phyloP scores from a whole-genome alignment of 2,888 invertebrate species.

The Cynaeus angustus region DNA sequence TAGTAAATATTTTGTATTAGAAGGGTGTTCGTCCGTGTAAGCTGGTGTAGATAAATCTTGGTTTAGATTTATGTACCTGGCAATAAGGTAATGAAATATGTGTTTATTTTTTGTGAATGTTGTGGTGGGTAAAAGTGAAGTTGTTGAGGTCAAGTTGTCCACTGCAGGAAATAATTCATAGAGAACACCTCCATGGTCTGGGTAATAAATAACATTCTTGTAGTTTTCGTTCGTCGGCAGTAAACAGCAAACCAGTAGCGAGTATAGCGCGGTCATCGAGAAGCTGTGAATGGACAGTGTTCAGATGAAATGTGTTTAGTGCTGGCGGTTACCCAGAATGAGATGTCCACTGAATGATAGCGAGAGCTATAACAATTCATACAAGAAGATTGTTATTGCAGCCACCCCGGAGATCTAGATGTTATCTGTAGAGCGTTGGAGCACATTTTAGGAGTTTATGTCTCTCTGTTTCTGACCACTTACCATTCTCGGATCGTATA shows the following conservation, averaged over 20 bases:
- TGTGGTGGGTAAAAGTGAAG: constrained; percentile 38
- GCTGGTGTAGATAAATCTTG: neutral
- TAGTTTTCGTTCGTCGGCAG: constrained; percentile 35
- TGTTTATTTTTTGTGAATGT: constrained; percentile 48
- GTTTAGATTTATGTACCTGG: constrained; percentile 2
- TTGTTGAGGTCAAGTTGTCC: constrained; percentile 36
- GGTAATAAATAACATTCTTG: constrained; percentile 37
- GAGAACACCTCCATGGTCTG: constrained; percentile 44
- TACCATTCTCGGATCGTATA: constrained; percentile 66
- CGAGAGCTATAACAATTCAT: constrained; percentile 60
- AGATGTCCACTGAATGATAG: constrained; percentile 63
- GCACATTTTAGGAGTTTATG: constrained; percentile 68
- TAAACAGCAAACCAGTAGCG: constrained; percentile 47
- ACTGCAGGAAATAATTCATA: neutral
- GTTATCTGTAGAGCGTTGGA: constrained; percentile 65
- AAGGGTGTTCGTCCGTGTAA: neutral
- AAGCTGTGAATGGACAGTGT: constrained; percentile 59
- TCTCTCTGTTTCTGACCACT: constrained; percentile 62
- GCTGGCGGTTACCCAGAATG: constrained; percentile 60
- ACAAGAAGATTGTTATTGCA: constrained; percentile 64
- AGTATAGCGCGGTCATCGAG: constrained; percentile 52
- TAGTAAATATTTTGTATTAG: neutral
- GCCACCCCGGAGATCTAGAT: constrained; percentile 68
- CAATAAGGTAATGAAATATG: constrained; percentile 42
- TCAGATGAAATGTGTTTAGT: constrained; percentile 61